Percentiles rank a stretch among this genome's conserved stretches.
phyloP scores from a whole-genome alignment of 2,113 vertebrate genomes.

The Centropus unirufus region DNA sequence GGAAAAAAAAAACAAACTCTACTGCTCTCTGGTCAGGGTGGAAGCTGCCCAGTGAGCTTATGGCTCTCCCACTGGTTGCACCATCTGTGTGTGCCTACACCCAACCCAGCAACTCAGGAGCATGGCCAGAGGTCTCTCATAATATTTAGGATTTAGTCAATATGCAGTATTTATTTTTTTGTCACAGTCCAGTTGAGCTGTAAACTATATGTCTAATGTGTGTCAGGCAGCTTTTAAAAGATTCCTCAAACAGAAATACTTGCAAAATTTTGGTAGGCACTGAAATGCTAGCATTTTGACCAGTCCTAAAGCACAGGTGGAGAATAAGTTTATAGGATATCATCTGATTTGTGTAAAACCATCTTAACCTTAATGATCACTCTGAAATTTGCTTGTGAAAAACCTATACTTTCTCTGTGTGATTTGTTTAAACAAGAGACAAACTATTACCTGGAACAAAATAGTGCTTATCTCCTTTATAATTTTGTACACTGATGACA shows the following conservation, averaged over 20 bases:
- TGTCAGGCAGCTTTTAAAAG: neutral
- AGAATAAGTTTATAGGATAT: neutral
- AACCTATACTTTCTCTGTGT: neutral
- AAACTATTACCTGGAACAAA: neutral
- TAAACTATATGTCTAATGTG: neutral
- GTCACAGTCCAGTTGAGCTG: neutral
- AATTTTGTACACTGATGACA: neutral
- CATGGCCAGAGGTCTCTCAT: neutral
- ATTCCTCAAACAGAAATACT: neutral
- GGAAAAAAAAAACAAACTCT: neutral
- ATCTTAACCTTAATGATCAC: neutral
- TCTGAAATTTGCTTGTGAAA: neutral
- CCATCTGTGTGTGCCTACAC: rapidly evolving
- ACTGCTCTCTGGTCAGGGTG: rapidly evolving
- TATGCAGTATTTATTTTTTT: neutral
- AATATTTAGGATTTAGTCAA: neutral
- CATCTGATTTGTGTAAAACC: neutral
- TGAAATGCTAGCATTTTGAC: neutral
- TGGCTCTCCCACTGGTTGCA: neutral
- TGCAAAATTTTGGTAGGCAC: neutral
- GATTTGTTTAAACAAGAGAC: neutral
- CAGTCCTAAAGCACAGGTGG: neutral
- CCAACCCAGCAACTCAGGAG: neutral
- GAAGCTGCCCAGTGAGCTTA: neutral
- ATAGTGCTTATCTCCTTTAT: neutral